Evolutionary conservation across 2,113 vertebrate species (phyloP).

Genomic region (Pangasianodon gigas): DNA sequence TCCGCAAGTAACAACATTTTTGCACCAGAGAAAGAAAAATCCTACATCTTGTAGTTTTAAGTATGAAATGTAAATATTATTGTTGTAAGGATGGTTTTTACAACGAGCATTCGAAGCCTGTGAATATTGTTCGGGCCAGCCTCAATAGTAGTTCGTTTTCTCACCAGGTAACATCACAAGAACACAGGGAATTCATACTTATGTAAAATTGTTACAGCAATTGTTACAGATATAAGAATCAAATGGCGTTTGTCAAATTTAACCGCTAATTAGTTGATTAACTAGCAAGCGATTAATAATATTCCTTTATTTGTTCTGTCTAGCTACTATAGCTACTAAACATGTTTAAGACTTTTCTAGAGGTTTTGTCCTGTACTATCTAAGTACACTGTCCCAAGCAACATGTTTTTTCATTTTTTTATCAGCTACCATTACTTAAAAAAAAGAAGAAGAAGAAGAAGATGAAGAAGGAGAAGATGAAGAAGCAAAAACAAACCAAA

Average conservation of each 20-base stretch:
- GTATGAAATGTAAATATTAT: not conserved
- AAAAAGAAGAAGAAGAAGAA: not conserved
- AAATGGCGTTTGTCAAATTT: not conserved
- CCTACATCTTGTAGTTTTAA: not conserved
- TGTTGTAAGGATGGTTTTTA: not conserved
- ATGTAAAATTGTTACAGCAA: not conserved
- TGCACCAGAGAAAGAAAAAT: not conserved
- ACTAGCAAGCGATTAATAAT: not conserved
- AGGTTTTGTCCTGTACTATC: not conserved
- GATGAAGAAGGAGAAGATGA: not conserved
- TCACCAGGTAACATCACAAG: not conserved
- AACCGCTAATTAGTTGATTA: not conserved
- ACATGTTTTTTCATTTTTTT: not conserved
- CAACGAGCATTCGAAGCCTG: no score
- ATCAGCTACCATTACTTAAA: not conserved
- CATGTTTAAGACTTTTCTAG: not conserved
- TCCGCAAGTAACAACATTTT: not conserved
- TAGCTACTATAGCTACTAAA: not conserved
- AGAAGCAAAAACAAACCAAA: slow-evolving; percentile 1
- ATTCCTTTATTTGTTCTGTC: not conserved
- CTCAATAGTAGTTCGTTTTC: not conserved
- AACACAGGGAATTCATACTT: not conserved
- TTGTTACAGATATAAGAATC: not conserved
- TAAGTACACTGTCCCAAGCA: not conserved
- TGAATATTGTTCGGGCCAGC: no score